Conservation (phyloP, 2,888 invertebrate genomes). For the Neocrepidodera transversa region DNA sequence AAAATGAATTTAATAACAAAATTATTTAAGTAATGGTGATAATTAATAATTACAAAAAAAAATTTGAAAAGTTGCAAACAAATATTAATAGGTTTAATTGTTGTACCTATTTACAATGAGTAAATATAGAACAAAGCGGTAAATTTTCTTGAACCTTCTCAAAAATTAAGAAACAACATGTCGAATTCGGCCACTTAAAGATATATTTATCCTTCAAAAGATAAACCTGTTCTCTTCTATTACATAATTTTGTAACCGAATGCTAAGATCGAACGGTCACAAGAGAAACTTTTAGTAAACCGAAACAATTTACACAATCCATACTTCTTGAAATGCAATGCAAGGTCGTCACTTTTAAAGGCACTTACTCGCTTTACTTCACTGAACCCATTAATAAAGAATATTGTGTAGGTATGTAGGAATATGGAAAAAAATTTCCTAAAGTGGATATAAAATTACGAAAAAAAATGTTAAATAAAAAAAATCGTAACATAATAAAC, state of each 20-base stretch:
- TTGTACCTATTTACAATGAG: no score
- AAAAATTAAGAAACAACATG: no score
- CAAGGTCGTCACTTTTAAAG: background rate
- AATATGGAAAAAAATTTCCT: background rate
- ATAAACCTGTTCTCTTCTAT: slow-evolving; percentile 2
- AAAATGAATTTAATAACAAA: no score
- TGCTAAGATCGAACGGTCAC: background rate
- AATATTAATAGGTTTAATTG: no score
- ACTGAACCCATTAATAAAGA: background rate
- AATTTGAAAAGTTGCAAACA: no score
- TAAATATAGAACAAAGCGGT: no score
- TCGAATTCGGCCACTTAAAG: background rate
- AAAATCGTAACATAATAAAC: background rate
- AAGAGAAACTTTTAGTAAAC: background rate
- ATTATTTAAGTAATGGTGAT: no score
- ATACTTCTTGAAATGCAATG: background rate
- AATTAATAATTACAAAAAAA: no score
- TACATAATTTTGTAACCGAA: background rate
- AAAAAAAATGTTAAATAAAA: background rate
- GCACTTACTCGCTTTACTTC: background rate
- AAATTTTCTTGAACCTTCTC: no score
- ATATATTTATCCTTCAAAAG: background rate
- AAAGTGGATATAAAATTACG: background rate
- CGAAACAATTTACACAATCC: slow-evolving; percentile 1
- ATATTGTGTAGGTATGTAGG: background rate